phyloP scores from a whole-genome alignment of 2,797 vertebrate species.

The Channallabes apus region DNA sequence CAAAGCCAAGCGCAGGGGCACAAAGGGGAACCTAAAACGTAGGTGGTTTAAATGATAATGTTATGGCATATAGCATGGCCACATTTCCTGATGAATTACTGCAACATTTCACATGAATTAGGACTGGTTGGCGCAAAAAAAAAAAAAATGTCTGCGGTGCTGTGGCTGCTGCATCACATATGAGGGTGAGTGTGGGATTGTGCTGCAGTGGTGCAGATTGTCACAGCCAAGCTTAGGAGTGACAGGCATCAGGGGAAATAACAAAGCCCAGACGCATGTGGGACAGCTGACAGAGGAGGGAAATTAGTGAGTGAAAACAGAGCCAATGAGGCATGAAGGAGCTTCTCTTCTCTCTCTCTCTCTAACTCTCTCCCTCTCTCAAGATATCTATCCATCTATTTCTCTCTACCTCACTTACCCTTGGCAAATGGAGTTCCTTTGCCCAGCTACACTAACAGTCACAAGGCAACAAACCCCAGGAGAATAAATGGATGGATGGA shows the following conservation, averaged over 20 bases:
- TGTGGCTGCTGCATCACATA: constrained; percentile 18
- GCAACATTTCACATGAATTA: neutral
- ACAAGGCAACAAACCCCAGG: constrained; percentile 26
- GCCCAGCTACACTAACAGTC: constrained; percentile 38
- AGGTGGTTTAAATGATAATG: no score
- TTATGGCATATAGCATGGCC: neutral
- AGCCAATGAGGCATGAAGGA: constrained; percentile 79
- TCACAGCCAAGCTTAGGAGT: constrained; percentile 44
- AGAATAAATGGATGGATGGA: constrained; percentile 35
- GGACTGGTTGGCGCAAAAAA: neutral
- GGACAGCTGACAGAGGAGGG: constrained; percentile 64
- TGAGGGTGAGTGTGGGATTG: constrained; percentile 10
- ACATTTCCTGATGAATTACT: neutral
- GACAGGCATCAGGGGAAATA: constrained; percentile 53
- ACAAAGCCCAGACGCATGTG: constrained; percentile 40
- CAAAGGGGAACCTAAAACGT: no score
- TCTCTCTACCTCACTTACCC: constrained; percentile 23
- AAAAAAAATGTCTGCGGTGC: constrained; percentile 11
- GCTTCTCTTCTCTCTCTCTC: constrained; percentile 62
- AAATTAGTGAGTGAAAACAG: constrained; percentile 79
- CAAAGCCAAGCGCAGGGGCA: no score
- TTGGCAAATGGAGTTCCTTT: constrained; percentile 49
- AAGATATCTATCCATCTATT: constrained; percentile 7
- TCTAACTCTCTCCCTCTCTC: neutral
- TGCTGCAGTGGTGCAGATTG: constrained; percentile 38